Base-by-base conservation (phyloP, 2,113 vertebrate genomes). In the Macroglossus sobrinus region DNA sequence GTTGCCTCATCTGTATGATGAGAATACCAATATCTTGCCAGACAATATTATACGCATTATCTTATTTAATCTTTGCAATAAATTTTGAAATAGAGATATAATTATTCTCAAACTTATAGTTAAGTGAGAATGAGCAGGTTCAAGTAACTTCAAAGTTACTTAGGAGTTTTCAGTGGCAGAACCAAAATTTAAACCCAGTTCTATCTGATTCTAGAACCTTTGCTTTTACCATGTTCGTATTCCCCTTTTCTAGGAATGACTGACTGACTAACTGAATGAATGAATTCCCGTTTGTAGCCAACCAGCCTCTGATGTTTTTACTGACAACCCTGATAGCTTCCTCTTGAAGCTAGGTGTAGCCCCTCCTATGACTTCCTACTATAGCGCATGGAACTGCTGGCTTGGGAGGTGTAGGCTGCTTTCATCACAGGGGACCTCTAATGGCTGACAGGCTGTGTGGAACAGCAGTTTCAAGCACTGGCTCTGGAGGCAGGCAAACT, bases 331-430 rank as follows among this genome's bases (percentile, higher is more conserved):
- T 30, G 8, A 50, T 24, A 7, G 2, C 53, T 24, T 71, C 16
- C 22, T 80, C 15, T 45, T 40, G 91, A 79, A 78, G 35, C 15
- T 0, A 7, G 14, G 19, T 9, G 47, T 22, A 15, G 24, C 11
- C 33, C 50, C 38, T 63, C 22, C 55, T 43, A 4, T 18, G 33
- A 72, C n/a, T 33, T 61, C 16, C 35, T 9, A 3, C 16, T 4
- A 4, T 21, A 24, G 28, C 6, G 2, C 14, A 5, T 0, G 2
- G 22, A 10, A 30, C 47, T 90, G 38, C 59, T 0, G 3, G n/a
- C 50, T 16, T 30, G 68, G 45, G 24, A 22, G 63, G 21, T 2
- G 1, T 21, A 10, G 0, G 2, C 19, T 3, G 40, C 33, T 40
- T 33, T 69, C 30, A 0, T n/a, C 9, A 0, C 45, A 12, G 28